phyloP scores from a whole-genome alignment of 1,140 invertebrate genomes.

The Drosophila pectinifera region DNA sequence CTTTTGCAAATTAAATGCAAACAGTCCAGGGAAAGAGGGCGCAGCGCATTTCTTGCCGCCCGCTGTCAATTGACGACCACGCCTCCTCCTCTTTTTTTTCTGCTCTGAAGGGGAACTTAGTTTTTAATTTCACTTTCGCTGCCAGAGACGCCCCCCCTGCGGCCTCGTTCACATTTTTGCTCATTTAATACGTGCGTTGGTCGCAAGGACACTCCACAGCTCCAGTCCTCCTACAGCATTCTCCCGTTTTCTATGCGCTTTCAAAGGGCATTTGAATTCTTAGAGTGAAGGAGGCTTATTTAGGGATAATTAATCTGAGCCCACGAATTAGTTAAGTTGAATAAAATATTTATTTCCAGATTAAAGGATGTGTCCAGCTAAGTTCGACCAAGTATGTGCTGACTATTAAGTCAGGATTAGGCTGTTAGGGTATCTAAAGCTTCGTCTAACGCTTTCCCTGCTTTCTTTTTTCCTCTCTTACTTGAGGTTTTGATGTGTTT shows the following conservation, averaged over 20 bases:
- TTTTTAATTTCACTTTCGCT: conserved; percentile 78
- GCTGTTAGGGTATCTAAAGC: conserved; percentile 7
- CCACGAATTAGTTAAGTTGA: no score
- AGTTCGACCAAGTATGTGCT: not conserved
- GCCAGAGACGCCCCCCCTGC: conserved; percentile 18
- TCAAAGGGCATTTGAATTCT: not conserved
- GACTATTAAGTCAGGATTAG: not conserved
- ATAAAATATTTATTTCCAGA: not conserved
- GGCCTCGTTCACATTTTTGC: conserved; percentile 55
- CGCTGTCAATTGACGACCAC: conserved; percentile 64
- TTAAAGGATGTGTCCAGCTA: no score
- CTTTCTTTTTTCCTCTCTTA: conserved; percentile 29
- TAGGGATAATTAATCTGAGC: no score
- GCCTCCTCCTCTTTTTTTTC: conserved; percentile 17
- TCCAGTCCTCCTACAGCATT: conserved; percentile 18
- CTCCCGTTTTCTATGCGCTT: not conserved
- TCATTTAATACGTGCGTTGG: conserved; percentile 68
- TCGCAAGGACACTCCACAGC: conserved; percentile 65
- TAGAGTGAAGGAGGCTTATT: not conserved
- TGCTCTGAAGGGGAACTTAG: conserved; percentile 55
- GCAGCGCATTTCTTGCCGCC: conserved; percentile 1
- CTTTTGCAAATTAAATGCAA: conserved; percentile 66
- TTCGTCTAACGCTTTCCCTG: not conserved
- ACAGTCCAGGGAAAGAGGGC: conserved; percentile 18
- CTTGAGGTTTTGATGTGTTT: conserved; percentile 74